Base-by-base conservation (phyloP, 1,140 invertebrate species). In the Euura saliciscinereae region DNA sequence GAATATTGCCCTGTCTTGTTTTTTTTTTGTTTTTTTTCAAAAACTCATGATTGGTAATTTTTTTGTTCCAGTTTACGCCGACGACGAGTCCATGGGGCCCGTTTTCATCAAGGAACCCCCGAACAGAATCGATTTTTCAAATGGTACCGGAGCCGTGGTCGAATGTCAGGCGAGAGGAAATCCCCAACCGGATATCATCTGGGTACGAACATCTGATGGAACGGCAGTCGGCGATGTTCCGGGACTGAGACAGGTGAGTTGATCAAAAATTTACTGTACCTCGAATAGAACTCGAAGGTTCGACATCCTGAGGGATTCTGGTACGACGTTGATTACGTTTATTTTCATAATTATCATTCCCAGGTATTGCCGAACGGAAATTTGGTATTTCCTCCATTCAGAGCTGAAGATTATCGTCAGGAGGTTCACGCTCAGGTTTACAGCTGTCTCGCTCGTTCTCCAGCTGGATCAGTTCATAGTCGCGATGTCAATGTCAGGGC, bases 381-480 rank as follows among this genome's bases (percentile, higher is more conserved):
- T 80, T 89, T 99, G 74, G 94, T 97, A 45, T 97, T 99, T 83
- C 95, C 95, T 66, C 96, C 96, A 7, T 98, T 98, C 91, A 91
- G 95, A 68, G 95, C 95, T 46, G 94, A 96, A 84, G 95, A 97
- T 84, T 98, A 98, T 83, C 90, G 94, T 65, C 95, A 97, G 85
- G 95, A 97, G 85, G 95, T 98, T 46, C 97, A 99, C 82, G 95
- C 96, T 77, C 95, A 97, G 86, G 93, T 96, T 67, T 98, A 98
- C 88, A 93, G 95, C 77, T 99, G 97, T 88, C 87, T 97, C 66
- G 97, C 96, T 11, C 91, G 92, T 76, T 98, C 97, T 85, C 91
- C 92, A 66, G 94, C 96, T 74, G 97, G 97, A 75, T 94, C 94
- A 2, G 96, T 98, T 79, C 93, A 96, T 77, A 98, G 96, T 45